Base-by-base conservation (phyloP, 2,113 vertebrate genomes). In the Ancistrus triradiatus region DNA sequence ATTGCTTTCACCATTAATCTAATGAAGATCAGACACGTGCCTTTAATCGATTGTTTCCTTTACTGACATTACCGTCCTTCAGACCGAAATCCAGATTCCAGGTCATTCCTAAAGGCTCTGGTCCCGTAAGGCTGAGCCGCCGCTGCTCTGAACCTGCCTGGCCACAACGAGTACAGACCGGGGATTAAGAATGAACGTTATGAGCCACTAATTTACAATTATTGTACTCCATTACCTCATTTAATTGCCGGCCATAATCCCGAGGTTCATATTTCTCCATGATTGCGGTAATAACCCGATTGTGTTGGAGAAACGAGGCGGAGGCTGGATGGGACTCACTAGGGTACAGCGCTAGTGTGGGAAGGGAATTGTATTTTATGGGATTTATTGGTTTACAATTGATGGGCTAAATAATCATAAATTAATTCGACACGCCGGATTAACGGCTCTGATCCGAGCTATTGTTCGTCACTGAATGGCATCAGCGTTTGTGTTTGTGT, bases 181-280 rank as follows among this genome's bases (percentile, higher is more conserved):
- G n/a, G n/a, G 38, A 33, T 64, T 63, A 55, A 65, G 35, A 56
- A 37, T 11, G n/a, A 24, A 37, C 33, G 56, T 47, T 56, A 46
- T 46, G 40, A 24, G 63, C 19, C 17, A 48, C 18, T 53, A 42
- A 46, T 55, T 55, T 65, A 65, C 28, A 37, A 7, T 65, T 37
- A 46, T 13, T 56, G 27, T 56, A 17, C 51, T 35, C 51, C n/a
- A 24, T 65, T 47, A 21, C 13, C 19, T 56, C 42, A 28, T 55
- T 64, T 64, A 53, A 53, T 53, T 53, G 40, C 13, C 15, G 5
- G 6, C 50, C 31, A 18, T 56, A 56, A 65, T 56, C 19, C 31
- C 3, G 51, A 24, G 1, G 18, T 65, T 65, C 53, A 65, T 46
- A n/a, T 47, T 47, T 47, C 18, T 55, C 21, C 21, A 2, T 14